These are phyloP conservation scores for Lonchura striata DNA, from an alignment of 2,113 vertebrate species.

Conservation along the genomic window DNA sequence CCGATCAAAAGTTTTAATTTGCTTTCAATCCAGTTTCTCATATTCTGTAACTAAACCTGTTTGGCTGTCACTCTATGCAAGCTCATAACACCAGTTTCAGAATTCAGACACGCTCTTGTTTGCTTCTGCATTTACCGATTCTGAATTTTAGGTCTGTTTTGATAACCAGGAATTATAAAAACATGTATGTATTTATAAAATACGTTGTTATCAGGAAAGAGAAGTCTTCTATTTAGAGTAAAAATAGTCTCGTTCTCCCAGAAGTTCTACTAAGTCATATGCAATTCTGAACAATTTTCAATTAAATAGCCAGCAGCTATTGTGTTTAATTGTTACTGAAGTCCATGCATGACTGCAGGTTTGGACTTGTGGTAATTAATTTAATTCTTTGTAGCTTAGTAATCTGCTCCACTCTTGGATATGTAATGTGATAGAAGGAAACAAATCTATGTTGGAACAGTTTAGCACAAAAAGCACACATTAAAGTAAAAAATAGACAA, in stretches of 20 bases:
- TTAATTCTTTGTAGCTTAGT: neutral
- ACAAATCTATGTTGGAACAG: neutral
- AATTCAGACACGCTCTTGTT: neutral
- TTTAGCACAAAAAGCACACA: rapidly evolving
- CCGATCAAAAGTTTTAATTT: neutral
- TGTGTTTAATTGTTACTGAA: neutral
- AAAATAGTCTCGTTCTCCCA: neutral
- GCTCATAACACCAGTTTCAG: neutral
- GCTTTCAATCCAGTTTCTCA: neutral
- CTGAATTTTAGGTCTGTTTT: neutral
- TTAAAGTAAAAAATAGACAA: neutral
- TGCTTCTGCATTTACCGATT: neutral
- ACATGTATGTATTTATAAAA: neutral
- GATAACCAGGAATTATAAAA: neutral
- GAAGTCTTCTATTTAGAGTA: neutral
- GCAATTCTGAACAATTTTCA: constrained; percentile 1
- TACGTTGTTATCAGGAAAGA: neutral
- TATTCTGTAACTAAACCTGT: neutral
- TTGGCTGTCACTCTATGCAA: neutral
- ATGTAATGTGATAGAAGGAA: neutral
- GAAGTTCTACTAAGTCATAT: neutral
- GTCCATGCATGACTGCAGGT: neutral
- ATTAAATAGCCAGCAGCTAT: neutral
- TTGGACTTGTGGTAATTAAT: neutral
- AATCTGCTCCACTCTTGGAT: neutral